Conservation (phyloP, 2,888 invertebrate species). For the Silvanus unidentatus region DNA sequence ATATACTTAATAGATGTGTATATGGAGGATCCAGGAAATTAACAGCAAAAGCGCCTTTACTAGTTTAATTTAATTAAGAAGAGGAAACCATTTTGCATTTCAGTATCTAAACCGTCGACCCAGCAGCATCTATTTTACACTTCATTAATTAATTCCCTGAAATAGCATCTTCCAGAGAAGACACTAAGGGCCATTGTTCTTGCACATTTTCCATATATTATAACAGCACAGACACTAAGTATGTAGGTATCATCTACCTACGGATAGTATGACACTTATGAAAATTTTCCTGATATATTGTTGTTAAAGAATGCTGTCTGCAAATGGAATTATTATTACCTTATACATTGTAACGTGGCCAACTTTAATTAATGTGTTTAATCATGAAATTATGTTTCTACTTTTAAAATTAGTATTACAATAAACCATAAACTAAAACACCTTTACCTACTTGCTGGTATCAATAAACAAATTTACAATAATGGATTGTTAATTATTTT, state of each 20-base stretch:
- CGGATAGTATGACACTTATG: no score
- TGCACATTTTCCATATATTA: not conserved
- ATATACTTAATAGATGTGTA: not conserved
- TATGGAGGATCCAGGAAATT: slow-evolving; percentile 12
- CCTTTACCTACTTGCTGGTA: no score
- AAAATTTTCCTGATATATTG: no score
- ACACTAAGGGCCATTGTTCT: not conserved
- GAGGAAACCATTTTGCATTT: slow-evolving; percentile 34
- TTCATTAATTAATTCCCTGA: slow-evolving; percentile 11
- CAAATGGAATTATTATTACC: no score
- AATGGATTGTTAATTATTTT: no score
- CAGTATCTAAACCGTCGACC: slow-evolving; percentile 23
- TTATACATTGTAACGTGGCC: no score
- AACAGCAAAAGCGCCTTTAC: slow-evolving; percentile 17
- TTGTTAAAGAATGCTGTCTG: no score
- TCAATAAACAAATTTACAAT: no score
- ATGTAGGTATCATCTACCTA: not conserved
- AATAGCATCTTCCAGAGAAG: not conserved
- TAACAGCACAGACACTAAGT: not conserved
- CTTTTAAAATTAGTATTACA: no score
- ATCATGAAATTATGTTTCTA: no score
- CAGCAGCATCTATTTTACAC: slow-evolving; percentile 9
- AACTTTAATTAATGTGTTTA: no score
- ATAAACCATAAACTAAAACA: no score
- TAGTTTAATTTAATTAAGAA: slow-evolving; percentile 33